Percentiles rank a stretch among this genome's conserved stretches.
Conservation (phyloP, 2,797 vertebrate species). For the Amphiprion clarkii region DNA sequence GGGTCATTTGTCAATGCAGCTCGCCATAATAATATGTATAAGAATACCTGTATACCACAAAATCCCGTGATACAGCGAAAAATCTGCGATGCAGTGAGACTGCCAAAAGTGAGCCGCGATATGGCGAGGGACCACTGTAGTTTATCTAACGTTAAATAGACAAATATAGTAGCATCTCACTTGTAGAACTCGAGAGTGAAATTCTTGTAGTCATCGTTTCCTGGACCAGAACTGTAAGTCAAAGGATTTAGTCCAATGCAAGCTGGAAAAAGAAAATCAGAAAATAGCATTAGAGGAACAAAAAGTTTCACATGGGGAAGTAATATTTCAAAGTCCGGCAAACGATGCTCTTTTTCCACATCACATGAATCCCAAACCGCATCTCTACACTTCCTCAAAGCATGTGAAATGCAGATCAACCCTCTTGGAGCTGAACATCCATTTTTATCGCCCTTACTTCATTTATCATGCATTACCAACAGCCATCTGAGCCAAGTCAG, state of each 20-base stretch:
- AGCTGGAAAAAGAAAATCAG: slow-evolving; percentile 75
- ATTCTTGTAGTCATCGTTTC: slow-evolving; percentile 85
- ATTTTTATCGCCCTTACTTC: slow-evolving; percentile 10
- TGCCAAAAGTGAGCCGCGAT: no score
- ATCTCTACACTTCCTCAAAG: slow-evolving; percentile 38
- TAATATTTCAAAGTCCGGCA: not conserved
- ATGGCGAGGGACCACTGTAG: no score
- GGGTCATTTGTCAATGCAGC: no score
- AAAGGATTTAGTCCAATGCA: slow-evolving; percentile 88
- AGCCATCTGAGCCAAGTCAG: slow-evolving; percentile 21
- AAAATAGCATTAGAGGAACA: slow-evolving; percentile 49
- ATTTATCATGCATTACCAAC: slow-evolving; percentile 1
- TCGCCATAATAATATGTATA: no score
- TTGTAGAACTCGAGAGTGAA: slow-evolving; percentile 93
- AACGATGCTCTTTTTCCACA: slow-evolving; percentile 35
- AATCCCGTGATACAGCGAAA: no score
- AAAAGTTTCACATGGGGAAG: slow-evolving; percentile 36
- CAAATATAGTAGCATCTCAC: slow-evolving; percentile 73
- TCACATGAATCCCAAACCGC: slow-evolving; percentile 30
- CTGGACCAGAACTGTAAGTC: slow-evolving; percentile 37
- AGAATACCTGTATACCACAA: no score
- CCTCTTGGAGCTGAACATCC: not conserved
- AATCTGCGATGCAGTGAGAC: no score
- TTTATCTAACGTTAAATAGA: not conserved
- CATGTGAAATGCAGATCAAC: not conserved